A percentile compares a stretch with the other conserved stretches of the same genome.
Conservation (phyloP, 2,113 vertebrate genomes). For the Zingel zingel region DNA sequence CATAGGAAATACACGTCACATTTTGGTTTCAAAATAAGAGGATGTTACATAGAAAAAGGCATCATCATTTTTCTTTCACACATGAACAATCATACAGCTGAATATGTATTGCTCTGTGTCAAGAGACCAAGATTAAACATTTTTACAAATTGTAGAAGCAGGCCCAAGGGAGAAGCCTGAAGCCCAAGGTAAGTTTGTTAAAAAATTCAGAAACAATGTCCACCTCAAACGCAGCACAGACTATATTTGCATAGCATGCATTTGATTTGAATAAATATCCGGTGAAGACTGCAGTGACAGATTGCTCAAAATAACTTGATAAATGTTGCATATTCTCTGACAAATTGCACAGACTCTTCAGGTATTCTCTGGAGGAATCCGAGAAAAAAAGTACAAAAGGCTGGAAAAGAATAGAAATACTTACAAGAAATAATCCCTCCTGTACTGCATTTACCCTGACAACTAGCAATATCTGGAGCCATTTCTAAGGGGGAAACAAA, state of each 20-base stretch:
- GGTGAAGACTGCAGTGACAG: slow-evolving; percentile 41
- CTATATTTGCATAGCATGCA: slow-evolving; percentile 70
- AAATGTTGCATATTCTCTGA: slow-evolving; percentile 65
- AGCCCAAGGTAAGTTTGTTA: slow-evolving; percentile 39
- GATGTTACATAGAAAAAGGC: slow-evolving; percentile 60
- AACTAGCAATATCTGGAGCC: slow-evolving; percentile 38
- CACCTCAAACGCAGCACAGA: slow-evolving; percentile 45
- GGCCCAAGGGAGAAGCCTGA: slow-evolving; percentile 23
- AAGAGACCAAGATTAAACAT: slow-evolving; percentile 50
- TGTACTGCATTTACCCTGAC: slow-evolving; percentile 60
- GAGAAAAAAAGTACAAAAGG: slow-evolving; percentile 64
- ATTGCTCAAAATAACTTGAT: slow-evolving; percentile 64
- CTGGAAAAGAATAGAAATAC: slow-evolving; percentile 61
- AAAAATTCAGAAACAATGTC: slow-evolving; percentile 61
- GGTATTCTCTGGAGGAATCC: slow-evolving; percentile 61
- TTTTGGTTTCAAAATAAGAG: slow-evolving; percentile 56
- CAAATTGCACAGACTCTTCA: slow-evolving; percentile 63
- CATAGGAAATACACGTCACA: slow-evolving; percentile 64
- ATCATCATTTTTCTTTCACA: slow-evolving; percentile 62
- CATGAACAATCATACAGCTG: slow-evolving; percentile 44
- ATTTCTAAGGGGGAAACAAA: slow-evolving; percentile 43
- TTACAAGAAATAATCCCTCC: slow-evolving; percentile 52
- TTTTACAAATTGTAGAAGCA: slow-evolving; percentile 56
- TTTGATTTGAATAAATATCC: slow-evolving; percentile 70
- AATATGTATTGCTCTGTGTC: slow-evolving; percentile 62